phyloP scores from a whole-genome alignment of 35 echinoderm and acorn worm species.

The Ophioderma brevispina region DNA sequence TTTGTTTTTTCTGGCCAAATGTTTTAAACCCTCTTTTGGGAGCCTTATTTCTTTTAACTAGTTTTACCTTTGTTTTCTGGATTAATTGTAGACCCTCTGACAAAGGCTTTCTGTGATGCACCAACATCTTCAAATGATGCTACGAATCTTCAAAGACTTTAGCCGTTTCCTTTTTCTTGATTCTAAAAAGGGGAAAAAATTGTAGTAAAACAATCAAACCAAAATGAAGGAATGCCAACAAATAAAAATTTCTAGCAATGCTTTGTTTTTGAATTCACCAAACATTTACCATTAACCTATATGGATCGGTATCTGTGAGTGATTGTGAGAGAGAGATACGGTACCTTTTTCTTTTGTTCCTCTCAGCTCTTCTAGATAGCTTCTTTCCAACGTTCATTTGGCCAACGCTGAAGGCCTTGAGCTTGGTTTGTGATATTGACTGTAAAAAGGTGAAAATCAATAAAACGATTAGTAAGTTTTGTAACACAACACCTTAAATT shows the following conservation, averaged over 20 bases:
- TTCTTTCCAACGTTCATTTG: constrained; percentile 97
- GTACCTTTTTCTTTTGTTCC: constrained; percentile 93
- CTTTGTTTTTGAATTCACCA: neutral
- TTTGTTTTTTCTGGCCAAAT: no score
- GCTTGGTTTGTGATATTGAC: constrained; percentile 91
- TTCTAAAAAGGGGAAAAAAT: constrained; percentile 51
- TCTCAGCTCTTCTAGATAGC: constrained; percentile 84
- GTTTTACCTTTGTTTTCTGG: constrained; percentile 73
- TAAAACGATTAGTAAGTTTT: no score
- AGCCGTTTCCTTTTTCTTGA: constrained; percentile 94
- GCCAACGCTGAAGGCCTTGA: constrained; percentile 96
- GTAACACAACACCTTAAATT: no score
- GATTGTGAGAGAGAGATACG: no score
- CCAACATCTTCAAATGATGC: constrained; percentile 85
- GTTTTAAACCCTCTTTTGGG: no score
- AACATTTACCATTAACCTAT: no score
- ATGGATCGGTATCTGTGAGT: no score
- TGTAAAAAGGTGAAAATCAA: constrained; percentile 7
- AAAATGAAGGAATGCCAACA: no score
- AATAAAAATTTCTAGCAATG: neutral
- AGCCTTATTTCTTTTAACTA: no score
- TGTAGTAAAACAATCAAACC: no score
- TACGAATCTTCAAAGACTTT: constrained; percentile 97
- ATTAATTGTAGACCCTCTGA: constrained; percentile 88
- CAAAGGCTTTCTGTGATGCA: constrained; percentile 72